Percentiles rank a stretch among this genome's conserved stretches.
Conservation (phyloP, 2,113 vertebrate species). For the Pristiophorus japonicus region DNA sequence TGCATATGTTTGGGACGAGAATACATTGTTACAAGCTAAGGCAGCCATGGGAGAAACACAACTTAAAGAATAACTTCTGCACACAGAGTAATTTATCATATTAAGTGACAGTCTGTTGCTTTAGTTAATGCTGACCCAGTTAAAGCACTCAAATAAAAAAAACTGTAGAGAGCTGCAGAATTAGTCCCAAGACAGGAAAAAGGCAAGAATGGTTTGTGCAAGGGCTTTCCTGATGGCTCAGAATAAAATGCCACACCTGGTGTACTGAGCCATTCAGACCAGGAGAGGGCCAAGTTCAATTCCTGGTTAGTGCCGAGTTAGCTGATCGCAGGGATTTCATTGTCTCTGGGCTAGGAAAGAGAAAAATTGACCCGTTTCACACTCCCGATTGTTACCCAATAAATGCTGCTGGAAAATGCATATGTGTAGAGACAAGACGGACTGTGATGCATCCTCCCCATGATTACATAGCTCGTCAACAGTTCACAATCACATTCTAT, state of each 20-base stretch:
- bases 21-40: background rate
- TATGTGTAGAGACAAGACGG: background rate
- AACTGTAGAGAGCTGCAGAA: background rate
- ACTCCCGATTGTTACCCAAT: background rate
- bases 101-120: background rate
- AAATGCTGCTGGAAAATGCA: constrained; percentile 1
- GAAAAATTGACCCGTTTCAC: background rate
- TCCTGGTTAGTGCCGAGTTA: background rate
- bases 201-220: background rate
- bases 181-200: background rate
- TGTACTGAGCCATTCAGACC: background rate
- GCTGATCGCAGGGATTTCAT: background rate
- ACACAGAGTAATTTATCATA: background rate
- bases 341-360: background rate
- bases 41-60: background rate
- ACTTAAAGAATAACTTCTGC: background rate
- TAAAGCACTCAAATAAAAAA: background rate
- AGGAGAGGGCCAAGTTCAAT: background rate
- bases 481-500: background rate
- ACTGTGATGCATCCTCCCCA: background rate
- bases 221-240: background rate
- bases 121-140: background rate
- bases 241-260: background rate
- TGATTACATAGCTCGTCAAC: background rate
- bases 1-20: constrained; percentile 5